Evolutionary conservation across 1,140 invertebrate genomes (phyloP).

Genomic region (Dreissena polymorpha): DNA sequence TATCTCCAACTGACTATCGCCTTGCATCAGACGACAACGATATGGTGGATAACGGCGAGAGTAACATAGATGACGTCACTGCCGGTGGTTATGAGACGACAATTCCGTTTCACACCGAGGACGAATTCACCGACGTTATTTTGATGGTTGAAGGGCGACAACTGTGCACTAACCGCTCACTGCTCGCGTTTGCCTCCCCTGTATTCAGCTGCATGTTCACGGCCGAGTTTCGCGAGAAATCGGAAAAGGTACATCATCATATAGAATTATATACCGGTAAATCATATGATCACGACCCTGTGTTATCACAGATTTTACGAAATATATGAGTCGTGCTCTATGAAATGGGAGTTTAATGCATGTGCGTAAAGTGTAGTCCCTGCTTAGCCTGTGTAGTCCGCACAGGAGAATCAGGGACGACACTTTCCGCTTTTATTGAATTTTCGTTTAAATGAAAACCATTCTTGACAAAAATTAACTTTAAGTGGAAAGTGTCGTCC

Average conservation of each 20-base stretch:
- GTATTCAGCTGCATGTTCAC: constrained; percentile 52
- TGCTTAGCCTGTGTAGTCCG: too few species aligned
- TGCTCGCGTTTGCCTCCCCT: constrained; percentile 36
- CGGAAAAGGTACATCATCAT: constrained; percentile 5
- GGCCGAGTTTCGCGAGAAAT: constrained; percentile 29
- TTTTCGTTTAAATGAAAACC: too few species aligned
- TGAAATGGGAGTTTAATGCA: too few species aligned
- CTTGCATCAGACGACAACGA: background rate
- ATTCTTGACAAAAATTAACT: too few species aligned
- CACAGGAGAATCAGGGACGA: too few species aligned
- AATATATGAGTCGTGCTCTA: too few species aligned
- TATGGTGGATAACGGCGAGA: constrained; percentile 6
- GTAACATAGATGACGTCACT: background rate
- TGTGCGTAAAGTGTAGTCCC: too few species aligned
- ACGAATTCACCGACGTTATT: constrained; percentile 33
- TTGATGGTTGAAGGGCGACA: constrained; percentile 19
- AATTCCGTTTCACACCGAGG: constrained; percentile 17
- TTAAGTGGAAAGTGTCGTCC: too few species aligned
- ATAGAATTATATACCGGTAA: background rate
- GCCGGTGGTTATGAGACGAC: background rate
- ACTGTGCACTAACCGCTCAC: constrained; percentile 16
- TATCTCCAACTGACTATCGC: too few species aligned
- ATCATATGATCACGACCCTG: background rate
- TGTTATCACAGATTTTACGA: background rate
- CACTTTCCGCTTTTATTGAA: too few species aligned